Evolutionary conservation across 1,140 invertebrate genomes (phyloP).

Genomic region (Heliconius hermathena): DNA sequence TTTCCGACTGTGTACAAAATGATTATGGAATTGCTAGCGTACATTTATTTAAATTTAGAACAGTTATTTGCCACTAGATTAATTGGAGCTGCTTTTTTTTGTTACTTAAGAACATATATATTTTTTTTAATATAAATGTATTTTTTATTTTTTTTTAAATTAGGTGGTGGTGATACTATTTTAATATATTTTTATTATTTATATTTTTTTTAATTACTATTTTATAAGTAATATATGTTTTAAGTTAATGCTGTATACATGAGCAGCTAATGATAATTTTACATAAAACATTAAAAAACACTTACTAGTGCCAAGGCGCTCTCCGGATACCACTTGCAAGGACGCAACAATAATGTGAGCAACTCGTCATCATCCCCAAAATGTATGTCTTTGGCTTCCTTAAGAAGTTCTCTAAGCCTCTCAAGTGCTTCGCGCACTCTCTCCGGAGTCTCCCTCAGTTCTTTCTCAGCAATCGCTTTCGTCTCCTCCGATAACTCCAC

Average conservation of each 20-base stretch:
- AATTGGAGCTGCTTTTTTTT: neutral
- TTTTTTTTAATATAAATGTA: neutral
- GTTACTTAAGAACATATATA: neutral
- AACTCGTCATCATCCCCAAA: conserved; percentile 88
- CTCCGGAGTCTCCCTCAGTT: conserved; percentile 88
- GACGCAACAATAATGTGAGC: conserved; percentile 88
- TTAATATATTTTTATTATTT: too few species aligned
- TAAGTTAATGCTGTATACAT: neutral
- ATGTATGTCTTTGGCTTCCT: conserved; percentile 84
- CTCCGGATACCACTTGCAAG: conserved; percentile 90
- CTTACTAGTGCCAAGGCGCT: conserved; percentile 88
- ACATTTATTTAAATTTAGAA: neutral
- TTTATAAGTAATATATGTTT: neutral
- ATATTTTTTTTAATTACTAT: too few species aligned
- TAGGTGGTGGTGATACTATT: too few species aligned
- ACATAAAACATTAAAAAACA: conserved; percentile 36
- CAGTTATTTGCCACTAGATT: too few species aligned
- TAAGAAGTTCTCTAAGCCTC: conserved; percentile 84
- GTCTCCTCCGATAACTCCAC: conserved; percentile 76
- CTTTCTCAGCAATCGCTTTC: conserved; percentile 83
- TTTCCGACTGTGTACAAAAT: neutral
- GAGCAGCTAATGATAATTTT: neutral
- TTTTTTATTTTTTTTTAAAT: neutral
- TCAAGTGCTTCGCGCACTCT: conserved; percentile 83
- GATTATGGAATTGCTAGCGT: neutral